Percentiles rank a stretch among this genome's conserved stretches.
Conservation (phyloP, 1,140 invertebrate genomes). For the Danaus plexippus region DNA sequence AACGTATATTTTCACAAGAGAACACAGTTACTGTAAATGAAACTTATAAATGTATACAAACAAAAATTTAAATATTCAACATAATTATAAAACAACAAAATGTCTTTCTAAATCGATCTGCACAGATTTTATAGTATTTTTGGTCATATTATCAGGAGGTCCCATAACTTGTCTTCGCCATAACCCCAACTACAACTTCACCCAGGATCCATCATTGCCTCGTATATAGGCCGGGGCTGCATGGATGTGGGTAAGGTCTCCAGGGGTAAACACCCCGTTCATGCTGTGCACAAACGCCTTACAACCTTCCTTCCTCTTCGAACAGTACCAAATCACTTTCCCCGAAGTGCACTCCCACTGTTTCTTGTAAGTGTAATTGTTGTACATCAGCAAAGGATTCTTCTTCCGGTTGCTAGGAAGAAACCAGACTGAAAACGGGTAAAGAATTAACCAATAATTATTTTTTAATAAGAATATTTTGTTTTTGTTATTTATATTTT, state of each 20-base stretch:
- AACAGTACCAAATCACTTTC: slow-evolving; percentile 34
- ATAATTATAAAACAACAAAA: too few species aligned
- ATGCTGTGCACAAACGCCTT: slow-evolving; percentile 28
- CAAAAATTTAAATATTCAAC: too few species aligned
- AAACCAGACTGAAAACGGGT: slow-evolving; percentile 21
- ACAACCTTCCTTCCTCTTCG: slow-evolving; percentile 26
- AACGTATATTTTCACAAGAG: too few species aligned
- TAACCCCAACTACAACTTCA: slow-evolving; percentile 13
- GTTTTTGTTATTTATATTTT: too few species aligned
- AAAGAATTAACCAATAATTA: neutral
- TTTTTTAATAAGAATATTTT: too few species aligned
- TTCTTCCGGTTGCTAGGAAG: slow-evolving; percentile 27
- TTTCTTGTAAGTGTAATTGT: slow-evolving; percentile 32
- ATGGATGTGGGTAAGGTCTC: slow-evolving; percentile 10
- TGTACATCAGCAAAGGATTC: slow-evolving; percentile 32
- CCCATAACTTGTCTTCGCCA: neutral
- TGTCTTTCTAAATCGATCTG: too few species aligned
- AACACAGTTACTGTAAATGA: too few species aligned
- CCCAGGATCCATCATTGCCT: slow-evolving; percentile 14
- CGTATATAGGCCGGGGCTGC: slow-evolving; percentile 15
- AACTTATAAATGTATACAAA: too few species aligned
- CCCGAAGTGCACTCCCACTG: slow-evolving; percentile 22
- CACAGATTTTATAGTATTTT: too few species aligned
- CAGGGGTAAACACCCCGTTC: slow-evolving; percentile 15
- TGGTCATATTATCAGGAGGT: too few species aligned